Percentiles rank a stretch among this genome's conserved stretches.
phyloP scores from a whole-genome alignment of 64 coral and sea anemone genomes.

The Pachyseris speciosa region DNA sequence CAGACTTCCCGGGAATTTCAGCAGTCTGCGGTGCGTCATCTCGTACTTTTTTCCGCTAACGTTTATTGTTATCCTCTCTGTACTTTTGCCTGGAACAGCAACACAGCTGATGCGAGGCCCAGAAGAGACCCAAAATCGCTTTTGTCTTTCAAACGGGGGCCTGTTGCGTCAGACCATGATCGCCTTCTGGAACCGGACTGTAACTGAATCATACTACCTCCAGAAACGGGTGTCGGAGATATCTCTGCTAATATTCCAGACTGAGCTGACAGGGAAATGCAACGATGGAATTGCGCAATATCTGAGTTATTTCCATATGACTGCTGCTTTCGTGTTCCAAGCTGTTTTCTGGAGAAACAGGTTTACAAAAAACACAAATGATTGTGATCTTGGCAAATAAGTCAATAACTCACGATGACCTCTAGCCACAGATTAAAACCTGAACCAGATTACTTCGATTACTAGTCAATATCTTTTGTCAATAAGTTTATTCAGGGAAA shows the following conservation, averaged over 20 bases:
- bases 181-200: background rate
- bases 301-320: background rate
- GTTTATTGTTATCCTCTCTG: constrained; percentile 44
- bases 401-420: background rate
- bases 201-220: background rate
- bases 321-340: background rate
- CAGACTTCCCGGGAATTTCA: constrained; percentile 46
- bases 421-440: background rate
- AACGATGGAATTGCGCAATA: background rate
- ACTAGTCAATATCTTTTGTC: background rate
- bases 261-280: background rate
- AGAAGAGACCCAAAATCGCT: background rate
- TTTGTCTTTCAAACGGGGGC: background rate
- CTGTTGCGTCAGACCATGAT: background rate
- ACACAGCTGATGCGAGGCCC: background rate
- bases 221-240: background rate
- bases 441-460: background rate
- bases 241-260: background rate
- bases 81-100: constrained; percentile 9
- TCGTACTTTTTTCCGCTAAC: constrained; percentile 65
- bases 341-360: background rate
- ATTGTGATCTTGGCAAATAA: background rate
- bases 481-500: constrained; percentile 8
- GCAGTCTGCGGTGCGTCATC: background rate
- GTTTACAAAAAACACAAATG: background rate